These are phyloP conservation scores for Zoanthus sociatus DNA, from an alignment of 92 coral and sea anemone genomes.

Conservation along the genomic window DNA sequence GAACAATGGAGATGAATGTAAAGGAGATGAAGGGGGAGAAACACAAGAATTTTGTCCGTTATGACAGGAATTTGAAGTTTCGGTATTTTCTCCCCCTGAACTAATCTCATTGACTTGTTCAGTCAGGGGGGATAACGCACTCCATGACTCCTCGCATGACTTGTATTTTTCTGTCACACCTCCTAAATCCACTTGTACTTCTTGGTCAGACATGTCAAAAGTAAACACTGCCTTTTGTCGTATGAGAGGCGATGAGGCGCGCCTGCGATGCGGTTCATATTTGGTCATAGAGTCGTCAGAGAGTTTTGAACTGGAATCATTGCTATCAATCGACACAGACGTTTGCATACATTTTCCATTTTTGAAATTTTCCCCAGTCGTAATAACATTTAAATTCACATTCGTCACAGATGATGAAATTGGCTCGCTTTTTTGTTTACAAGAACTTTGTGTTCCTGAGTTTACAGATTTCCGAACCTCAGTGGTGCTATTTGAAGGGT, in stretches of 20 bases:
- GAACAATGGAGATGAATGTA: slow-evolving; percentile 31
- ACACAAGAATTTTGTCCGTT: slow-evolving; percentile 59
- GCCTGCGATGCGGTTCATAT: slow-evolving; percentile 72
- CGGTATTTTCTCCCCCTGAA: slow-evolving; percentile 22
- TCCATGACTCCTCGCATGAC: slow-evolving; percentile 35
- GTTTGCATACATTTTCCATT: slow-evolving; percentile 35
- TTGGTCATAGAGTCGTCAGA: slow-evolving; percentile 80
- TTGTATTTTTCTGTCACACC: slow-evolving; percentile 22
- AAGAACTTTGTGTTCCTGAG: slow-evolving; percentile 17
- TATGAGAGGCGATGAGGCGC: slow-evolving; percentile 90
- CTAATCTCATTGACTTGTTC: slow-evolving; percentile 48
- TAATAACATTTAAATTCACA: not conserved
- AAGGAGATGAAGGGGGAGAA: slow-evolving; percentile 63
- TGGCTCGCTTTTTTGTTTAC: not conserved
- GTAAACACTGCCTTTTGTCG: slow-evolving; percentile 94
- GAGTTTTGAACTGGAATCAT: slow-evolving; percentile 68
- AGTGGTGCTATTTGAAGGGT: not conserved
- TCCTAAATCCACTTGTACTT: slow-evolving; percentile 49
- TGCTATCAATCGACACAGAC: slow-evolving; percentile 68
- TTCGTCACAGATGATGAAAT: not conserved
- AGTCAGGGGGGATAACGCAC: slow-evolving; percentile 62
- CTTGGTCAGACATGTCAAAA: slow-evolving; percentile 73
- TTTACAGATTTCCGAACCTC: not conserved
- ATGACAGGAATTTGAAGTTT: slow-evolving; percentile 9
- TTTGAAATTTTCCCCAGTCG: slow-evolving; percentile 18